Percentiles rank a stretch among this genome's conserved stretches.
phyloP scores from a whole-genome alignment of 2,113 vertebrate species.

The Pseudorasbora parva region DNA sequence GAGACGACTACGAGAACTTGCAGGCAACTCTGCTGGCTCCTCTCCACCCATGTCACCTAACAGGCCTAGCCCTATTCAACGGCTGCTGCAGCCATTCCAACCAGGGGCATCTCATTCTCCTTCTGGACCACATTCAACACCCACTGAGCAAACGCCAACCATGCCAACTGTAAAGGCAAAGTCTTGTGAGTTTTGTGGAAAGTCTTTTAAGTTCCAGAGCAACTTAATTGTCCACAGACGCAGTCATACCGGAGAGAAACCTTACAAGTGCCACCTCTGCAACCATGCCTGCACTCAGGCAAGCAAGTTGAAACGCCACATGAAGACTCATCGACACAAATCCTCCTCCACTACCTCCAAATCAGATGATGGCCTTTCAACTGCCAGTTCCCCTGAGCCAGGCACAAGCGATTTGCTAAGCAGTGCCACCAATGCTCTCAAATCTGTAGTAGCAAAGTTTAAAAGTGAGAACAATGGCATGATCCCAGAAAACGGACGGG shows the following conservation, averaged over 20 bases:
- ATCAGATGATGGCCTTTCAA: conserved; percentile 93
- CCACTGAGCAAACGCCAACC: conserved; percentile 72
- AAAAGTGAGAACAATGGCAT: conserved; percentile 92
- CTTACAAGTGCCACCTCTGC: conserved; percentile 97
- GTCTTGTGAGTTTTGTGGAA: conserved; percentile 98
- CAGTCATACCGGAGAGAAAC: conserved; percentile 98
- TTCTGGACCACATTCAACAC: conserved; percentile 85
- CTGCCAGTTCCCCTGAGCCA: conserved; percentile 92
- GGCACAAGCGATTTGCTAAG: conserved; percentile 92
- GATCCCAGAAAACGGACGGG: conserved; percentile 91
- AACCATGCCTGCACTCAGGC: conserved; percentile 98
- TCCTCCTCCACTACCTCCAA: conserved; percentile 89
- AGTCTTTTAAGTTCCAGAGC: conserved; percentile 99
- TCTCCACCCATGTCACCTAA: conserved; percentile 96
- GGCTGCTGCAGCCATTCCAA: conserved; percentile 97
- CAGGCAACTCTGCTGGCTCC: conserved; percentile 89
- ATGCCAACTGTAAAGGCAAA: conserved; percentile 90
- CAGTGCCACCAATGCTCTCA: conserved; percentile 93
- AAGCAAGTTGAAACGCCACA: conserved; percentile 98
- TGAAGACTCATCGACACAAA: conserved; percentile 99
- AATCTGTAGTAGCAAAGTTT: conserved; percentile 97
- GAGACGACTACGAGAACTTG: conserved; percentile 94
- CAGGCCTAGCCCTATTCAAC: conserved; percentile 97
- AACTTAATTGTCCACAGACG: conserved; percentile 97
- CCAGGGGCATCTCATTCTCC: conserved; percentile 91